phyloP scores from a whole-genome alignment of 2,113 vertebrate species.

The Nibea coibor region DNA sequence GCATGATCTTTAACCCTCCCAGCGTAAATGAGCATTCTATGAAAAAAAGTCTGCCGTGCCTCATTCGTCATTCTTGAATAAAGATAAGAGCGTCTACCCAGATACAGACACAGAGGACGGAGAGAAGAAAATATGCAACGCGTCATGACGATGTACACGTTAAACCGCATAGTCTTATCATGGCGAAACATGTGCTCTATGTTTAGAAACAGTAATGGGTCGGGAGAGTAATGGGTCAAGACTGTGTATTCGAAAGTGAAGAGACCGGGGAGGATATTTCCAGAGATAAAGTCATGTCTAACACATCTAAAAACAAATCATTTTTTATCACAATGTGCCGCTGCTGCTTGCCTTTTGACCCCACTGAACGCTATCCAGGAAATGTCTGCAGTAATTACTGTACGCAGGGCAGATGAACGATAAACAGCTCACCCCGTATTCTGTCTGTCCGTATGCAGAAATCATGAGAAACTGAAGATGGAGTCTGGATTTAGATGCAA shows the following conservation, averaged over 20 bases:
- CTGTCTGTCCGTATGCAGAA: neutral
- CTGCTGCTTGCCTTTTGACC: neutral
- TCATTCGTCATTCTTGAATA: neutral
- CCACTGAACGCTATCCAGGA: neutral
- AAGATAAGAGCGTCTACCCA: constrained; percentile 8
- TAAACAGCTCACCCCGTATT: neutral
- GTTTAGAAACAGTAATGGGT: constrained; percentile 14
- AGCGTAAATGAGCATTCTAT: neutral
- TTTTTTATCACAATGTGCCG: neutral
- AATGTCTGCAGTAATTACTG: neutral
- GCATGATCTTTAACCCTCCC: neutral
- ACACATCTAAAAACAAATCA: constrained; percentile 12
- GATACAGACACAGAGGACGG: neutral
- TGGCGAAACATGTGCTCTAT: constrained; percentile 24
- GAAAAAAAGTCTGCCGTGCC: neutral
- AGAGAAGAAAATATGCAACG: neutral
- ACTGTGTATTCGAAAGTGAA: neutral
- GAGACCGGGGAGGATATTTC: neutral
- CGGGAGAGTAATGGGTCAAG: neutral
- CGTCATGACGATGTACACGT: neutral
- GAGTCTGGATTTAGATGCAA: neutral
- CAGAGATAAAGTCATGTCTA: neutral
- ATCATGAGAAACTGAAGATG: neutral
- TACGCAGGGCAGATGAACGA: neutral
- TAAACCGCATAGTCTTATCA: constrained; percentile 5